These are phyloP conservation scores for Equus przewalskii DNA, from an alignment of 2,113 vertebrate genomes.

Conservation along the genomic window DNA sequence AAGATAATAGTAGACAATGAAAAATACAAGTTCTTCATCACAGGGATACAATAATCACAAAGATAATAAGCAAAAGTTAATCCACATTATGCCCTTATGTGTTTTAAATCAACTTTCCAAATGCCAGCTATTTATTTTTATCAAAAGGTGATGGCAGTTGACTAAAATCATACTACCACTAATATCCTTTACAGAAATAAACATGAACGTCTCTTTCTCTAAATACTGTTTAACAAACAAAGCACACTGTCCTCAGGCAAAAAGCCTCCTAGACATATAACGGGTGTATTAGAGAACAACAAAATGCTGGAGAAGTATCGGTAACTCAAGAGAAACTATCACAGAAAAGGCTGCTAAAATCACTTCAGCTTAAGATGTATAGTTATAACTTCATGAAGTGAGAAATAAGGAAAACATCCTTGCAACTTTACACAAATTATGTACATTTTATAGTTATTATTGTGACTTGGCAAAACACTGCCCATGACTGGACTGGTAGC, in stretches of 20 bases:
- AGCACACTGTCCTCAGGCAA: background rate
- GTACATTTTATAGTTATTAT: background rate
- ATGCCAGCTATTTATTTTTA: constrained; percentile 33
- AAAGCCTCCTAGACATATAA: background rate
- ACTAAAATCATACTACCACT: background rate
- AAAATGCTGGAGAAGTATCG: background rate
- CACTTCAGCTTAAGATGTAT: background rate
- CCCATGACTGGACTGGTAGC: background rate
- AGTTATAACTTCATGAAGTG: background rate
- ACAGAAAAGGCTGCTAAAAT: background rate
- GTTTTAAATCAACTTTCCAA: constrained; percentile 51
- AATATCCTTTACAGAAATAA: background rate
- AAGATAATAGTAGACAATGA: background rate
- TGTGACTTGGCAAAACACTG: background rate
- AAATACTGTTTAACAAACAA: background rate
- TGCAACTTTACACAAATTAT: background rate
- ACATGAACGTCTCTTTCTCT: background rate
- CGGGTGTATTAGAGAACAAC: background rate
- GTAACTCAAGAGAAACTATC: background rate
- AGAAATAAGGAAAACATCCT: background rate
- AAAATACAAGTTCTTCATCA: background rate
- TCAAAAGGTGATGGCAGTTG: background rate
- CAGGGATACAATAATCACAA: background rate
- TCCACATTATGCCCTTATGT: background rate
- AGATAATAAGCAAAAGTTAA: constrained; percentile 18